Percentiles rank a stretch among this genome's conserved stretches.
phyloP scores from a whole-genome alignment of 2,888 invertebrate species.

The Pandemis cinnamomeana region DNA sequence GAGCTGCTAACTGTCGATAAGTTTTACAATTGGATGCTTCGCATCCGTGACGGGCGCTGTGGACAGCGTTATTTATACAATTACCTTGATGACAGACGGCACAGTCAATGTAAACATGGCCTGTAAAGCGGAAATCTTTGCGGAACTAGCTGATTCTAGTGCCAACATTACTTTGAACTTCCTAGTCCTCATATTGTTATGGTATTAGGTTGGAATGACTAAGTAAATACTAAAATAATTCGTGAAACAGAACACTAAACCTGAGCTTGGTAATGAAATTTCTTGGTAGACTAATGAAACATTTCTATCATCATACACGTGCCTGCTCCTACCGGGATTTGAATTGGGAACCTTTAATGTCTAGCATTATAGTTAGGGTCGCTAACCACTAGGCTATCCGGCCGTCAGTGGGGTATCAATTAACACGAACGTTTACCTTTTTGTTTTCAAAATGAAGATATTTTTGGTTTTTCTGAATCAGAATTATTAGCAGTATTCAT shows the following conservation, averaged over 20 bases:
- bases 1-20: background rate
- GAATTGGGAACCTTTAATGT: too few relatives aligned
- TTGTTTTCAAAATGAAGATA: too few relatives aligned
- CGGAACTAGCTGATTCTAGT: slow-evolving; percentile 24
- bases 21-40: background rate
- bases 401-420: slow-evolving; percentile 50
- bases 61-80: slow-evolving; percentile 9
- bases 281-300: too few relatives aligned
- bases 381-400: too few relatives aligned
- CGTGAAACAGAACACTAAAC: too few relatives aligned
- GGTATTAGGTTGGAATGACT: slow-evolving; percentile 36
- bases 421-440: slow-evolving; percentile 51
- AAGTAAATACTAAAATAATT: slow-evolving; percentile 14
- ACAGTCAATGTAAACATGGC: slow-evolving; percentile 36
- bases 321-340: too few relatives aligned
- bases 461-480: too few relatives aligned
- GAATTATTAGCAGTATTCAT: too few relatives aligned
- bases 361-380: too few relatives aligned
- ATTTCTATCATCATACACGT: too few relatives aligned
- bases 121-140: slow-evolving; percentile 32
- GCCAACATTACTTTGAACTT: slow-evolving; percentile 12
- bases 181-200: slow-evolving; percentile 18
- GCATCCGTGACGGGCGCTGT: background rate
- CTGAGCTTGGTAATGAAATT: too few relatives aligned
- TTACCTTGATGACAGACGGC: slow-evolving; percentile 26